Percentiles rank a stretch among this genome's conserved stretches.
These are phyloP conservation scores for Scaptomyza parva DNA, from an alignment of 2,888 invertebrate species.

Conservation along the genomic window DNA sequence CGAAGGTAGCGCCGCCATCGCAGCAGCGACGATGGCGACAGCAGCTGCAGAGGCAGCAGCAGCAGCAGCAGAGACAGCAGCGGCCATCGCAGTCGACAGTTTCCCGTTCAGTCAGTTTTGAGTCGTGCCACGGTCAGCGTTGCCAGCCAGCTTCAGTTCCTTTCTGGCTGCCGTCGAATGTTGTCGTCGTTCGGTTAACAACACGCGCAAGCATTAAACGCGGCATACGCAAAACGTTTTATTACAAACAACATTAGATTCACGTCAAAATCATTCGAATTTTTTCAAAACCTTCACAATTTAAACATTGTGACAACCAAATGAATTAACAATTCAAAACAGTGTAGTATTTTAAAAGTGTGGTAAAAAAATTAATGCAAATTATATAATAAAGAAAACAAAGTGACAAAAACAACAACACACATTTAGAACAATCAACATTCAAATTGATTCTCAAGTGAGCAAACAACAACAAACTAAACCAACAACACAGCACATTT, in stretches of 20 bases:
- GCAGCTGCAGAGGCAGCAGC: conserved; percentile 46
- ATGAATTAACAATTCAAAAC: conserved; percentile 39
- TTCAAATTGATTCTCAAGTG: too few relatives aligned
- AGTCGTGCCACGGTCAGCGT: conserved; percentile 80
- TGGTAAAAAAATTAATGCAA: conserved; percentile 38
- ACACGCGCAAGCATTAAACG: conserved; percentile 58
- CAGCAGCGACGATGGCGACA: conserved; percentile 31
- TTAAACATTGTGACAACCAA: conserved; percentile 25
- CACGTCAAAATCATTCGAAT: conserved; percentile 46
- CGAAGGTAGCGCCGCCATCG: conserved; percentile 61
- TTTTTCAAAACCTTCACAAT: conserved; percentile 23
- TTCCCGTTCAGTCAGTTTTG: conserved; percentile 80
- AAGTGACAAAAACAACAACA: conserved; percentile 29
- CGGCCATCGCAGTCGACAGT: conserved; percentile 65
- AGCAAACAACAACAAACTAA: conserved; percentile 31
- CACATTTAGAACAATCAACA: conserved; percentile 39
- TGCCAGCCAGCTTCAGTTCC: conserved; percentile 83
- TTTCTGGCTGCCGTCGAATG: conserved; percentile 85
- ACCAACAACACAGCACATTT: conserved; percentile 63
- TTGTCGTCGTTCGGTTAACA: conserved; percentile 83
- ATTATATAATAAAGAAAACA: conserved; percentile 24
- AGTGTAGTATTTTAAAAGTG: conserved; percentile 52
- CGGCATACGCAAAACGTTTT: conserved; percentile 43
- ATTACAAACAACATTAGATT: conserved; percentile 22
- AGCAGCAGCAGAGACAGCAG: conserved; percentile 47